Evolutionary conservation across 2,888 invertebrate species (phyloP), one percentile per base, ranked within the genome.

Genomic region (Prosopocoilus inquinatus): DNA sequence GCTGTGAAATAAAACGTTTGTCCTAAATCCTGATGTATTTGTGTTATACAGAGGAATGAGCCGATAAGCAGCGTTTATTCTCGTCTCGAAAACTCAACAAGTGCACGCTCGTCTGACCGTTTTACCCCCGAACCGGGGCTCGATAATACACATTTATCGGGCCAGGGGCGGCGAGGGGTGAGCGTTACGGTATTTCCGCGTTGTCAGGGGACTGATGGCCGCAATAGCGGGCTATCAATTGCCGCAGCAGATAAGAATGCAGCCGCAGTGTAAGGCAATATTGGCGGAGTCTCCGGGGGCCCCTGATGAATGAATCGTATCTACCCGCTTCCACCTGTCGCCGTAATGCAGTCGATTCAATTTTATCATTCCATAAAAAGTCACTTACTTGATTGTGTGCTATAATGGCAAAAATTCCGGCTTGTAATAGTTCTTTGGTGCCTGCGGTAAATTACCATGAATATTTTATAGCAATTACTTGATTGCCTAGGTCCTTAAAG

Each of bases 311-410:
- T 57, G 56, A 43, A 53, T 48, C 28, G 38, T 48, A 57, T 49
- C 52, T 28, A 52, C 38, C 48, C 55, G 52, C 20, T 53, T 44
- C 52, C 53, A 53, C 52, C 56, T 57, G 56, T 52, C 56, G 47
- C 49, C 38, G 55, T 51, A 54, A 54, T 46, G 50, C 50, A 44
- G 48, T 58, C 50, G 49, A 56, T 59, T 58, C 59, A 58, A 58
- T 60, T 60, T 58, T 55, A 55, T 57, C 58, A 59, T 60, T 62
- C 53, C 50, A 62, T 62, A 62, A 60, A 62, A 62, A 59, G 49
- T 56, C 62, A 60, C 59, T 60, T 52, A 55, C 51, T 55, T 62
- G 59, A 62, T 62, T 62, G 58, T 32, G 41, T 41, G 13, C 41
- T 15, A 41, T 16, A 41, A 15, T 41, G 16, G 41, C 41, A 13